Percentiles rank a stretch among this genome's conserved stretches.
Conservation (phyloP, 2,888 invertebrate genomes). For the Venusia cambrica region DNA sequence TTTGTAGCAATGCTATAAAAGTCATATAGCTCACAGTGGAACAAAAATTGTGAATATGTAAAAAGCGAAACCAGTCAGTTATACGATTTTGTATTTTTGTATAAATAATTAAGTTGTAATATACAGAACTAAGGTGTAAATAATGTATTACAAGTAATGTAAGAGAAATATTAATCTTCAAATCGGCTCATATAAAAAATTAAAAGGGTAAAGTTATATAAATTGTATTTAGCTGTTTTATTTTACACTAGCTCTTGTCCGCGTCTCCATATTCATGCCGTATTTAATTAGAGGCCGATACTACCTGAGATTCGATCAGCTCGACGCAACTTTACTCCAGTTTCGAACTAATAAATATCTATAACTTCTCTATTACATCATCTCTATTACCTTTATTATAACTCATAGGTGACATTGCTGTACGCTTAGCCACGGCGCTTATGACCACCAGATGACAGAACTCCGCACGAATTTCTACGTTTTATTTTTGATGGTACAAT, state of each 20-base stretch:
- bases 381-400: too few species aligned
- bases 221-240: constrained; percentile 10
- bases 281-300: too few species aligned
- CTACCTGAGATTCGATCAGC: too few species aligned
- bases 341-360: too few species aligned
- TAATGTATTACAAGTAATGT: constrained; percentile 22
- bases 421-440: too few species aligned
- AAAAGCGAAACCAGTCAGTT: constrained; percentile 20
- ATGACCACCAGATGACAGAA: too few species aligned
- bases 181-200: constrained; percentile 33
- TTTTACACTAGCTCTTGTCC: neutral
- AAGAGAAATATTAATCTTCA: constrained; percentile 30
- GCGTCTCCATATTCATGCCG: too few species aligned
- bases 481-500: too few species aligned
- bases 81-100: constrained; percentile 44
- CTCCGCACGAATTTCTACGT: too few species aligned
- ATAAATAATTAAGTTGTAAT: constrained; percentile 34
- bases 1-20: constrained; percentile 4
- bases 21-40: constrained; percentile 55
- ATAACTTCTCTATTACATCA: too few species aligned
- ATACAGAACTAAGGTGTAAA: constrained; percentile 35
- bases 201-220: constrained; percentile 33
- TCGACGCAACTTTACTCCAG: too few species aligned
- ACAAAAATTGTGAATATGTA: constrained; percentile 32
- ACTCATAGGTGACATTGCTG: too few species aligned